phyloP scores from a whole-genome alignment of 2,113 vertebrate species.

The Erythrocercus mccallii region DNA sequence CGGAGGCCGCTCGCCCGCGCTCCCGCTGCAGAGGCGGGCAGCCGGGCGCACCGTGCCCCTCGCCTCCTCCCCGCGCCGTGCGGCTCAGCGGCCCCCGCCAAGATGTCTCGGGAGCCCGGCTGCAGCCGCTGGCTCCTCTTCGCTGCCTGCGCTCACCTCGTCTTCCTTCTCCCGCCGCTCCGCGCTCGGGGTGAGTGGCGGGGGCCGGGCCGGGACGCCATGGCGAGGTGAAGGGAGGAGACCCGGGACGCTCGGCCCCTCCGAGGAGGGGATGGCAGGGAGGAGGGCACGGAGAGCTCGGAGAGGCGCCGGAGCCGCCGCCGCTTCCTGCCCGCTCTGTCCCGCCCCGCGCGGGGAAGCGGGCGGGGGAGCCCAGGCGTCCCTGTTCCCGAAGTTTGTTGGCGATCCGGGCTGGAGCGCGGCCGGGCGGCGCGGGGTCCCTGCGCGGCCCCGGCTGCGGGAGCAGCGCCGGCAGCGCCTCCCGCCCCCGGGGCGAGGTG shows the following conservation, averaged over 20 bases:
- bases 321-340: background rate
- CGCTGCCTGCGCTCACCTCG: background rate
- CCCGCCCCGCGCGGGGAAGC: background rate
- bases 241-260: background rate
- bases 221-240: background rate
- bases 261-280: background rate
- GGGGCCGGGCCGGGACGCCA: background rate
- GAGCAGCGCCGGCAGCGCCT: no score
- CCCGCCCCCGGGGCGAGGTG: background rate
- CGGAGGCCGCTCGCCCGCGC: slow-evolving; percentile 20
- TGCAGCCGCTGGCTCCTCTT: background rate
- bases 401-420: background rate
- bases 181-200: slow-evolving; percentile 41
- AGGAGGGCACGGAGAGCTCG: background rate
- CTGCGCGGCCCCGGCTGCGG: background rate
- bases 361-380: background rate
- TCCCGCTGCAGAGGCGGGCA: background rate
- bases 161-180: background rate
- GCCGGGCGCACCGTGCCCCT: background rate
- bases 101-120: slow-evolving; percentile 24
- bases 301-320: background rate
- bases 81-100: background rate
- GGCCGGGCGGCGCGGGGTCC: background rate
- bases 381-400: slow-evolving; percentile 43
- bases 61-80: background rate